phyloP scores from a whole-genome alignment of 2,113 vertebrate genomes.

The Phyllopteryx taeniolatus region DNA sequence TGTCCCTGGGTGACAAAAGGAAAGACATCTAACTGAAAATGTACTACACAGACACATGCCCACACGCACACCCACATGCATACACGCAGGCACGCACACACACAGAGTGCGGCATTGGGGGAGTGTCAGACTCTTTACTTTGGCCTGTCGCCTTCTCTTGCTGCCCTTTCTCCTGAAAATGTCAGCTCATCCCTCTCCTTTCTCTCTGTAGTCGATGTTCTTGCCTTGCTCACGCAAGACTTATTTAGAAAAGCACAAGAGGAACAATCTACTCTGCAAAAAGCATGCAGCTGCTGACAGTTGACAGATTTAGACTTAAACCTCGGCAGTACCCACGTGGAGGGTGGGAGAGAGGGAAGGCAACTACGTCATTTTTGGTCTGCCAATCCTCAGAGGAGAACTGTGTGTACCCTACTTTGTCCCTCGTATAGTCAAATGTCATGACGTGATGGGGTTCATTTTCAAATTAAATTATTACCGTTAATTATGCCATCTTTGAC shows the following conservation, averaged over 20 bases:
- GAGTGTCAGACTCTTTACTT: slow-evolving; percentile 47
- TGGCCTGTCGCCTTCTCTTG: slow-evolving; percentile 58
- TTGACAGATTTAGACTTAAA: not conserved
- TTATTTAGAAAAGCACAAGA: slow-evolving; percentile 12
- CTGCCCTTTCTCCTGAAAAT: slow-evolving; percentile 72
- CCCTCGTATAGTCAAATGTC: not conserved
- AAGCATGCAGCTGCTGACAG: not conserved
- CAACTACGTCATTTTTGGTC: not conserved
- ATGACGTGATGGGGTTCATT: not conserved
- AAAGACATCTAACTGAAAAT: slow-evolving; percentile 47
- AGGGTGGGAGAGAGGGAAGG: not conserved
- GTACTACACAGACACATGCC: slow-evolving; percentile 33
- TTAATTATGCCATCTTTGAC: slow-evolving; percentile 4
- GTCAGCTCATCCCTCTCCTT: slow-evolving; percentile 48
- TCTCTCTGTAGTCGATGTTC: slow-evolving; percentile 23
- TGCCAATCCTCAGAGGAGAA: slow-evolving; percentile 7
- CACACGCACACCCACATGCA: slow-evolving; percentile 3
- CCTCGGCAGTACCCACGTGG: not conserved
- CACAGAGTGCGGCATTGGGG: slow-evolving; percentile 17
- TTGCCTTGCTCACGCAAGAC: slow-evolving; percentile 38
- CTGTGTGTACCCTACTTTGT: not conserved
- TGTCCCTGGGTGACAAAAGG: slow-evolving; percentile 41
- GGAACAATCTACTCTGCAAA: slow-evolving; percentile 15
- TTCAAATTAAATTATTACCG: not conserved
- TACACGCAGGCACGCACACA: not conserved